phyloP scores from a whole-genome alignment of 2,888 invertebrate species.

The Neoscelio sp. region DNA sequence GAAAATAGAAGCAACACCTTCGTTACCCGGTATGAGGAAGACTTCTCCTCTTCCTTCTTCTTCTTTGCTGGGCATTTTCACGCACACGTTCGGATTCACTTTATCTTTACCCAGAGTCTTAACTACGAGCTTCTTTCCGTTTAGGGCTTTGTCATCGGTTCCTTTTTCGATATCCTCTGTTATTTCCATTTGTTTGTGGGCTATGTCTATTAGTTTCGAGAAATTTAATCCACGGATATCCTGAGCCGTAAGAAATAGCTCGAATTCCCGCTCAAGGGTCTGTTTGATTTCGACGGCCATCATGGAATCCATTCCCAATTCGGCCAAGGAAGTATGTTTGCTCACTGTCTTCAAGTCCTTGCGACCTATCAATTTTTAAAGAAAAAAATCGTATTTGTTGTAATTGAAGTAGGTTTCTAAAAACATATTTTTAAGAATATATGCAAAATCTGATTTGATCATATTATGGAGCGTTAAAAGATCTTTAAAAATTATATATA shows the following conservation, averaged over 20 bases:
- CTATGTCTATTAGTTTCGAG: constrained; percentile 84
- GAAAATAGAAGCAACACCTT: constrained; percentile 80
- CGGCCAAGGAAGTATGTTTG: constrained; percentile 90
- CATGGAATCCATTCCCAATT: constrained; percentile 98
- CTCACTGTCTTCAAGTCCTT: constrained; percentile 86
- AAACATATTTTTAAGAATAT: no score
- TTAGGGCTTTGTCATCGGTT: constrained; percentile 49
- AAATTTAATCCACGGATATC: constrained; percentile 93
- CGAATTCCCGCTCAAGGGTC: constrained; percentile 94
- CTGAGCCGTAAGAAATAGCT: constrained; percentile 92
- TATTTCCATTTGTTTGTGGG: constrained; percentile 65
- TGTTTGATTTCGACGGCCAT: constrained; percentile 99
- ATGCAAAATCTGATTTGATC: no score
- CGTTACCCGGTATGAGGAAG: constrained; percentile 82
- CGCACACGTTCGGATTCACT: constrained; percentile 65
- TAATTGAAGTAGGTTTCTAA: no score
- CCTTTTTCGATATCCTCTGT: not conserved
- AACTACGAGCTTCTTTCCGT: constrained; percentile 72
- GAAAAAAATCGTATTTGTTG: constrained; percentile 73
- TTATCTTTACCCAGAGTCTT: constrained; percentile 64
- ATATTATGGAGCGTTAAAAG: no score
- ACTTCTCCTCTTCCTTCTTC: constrained; percentile 72
- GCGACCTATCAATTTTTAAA: constrained; percentile 77
- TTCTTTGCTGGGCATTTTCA: constrained; percentile 72
- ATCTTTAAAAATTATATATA: no score